A percentile compares a stretch with the other conserved stretches of the same genome.
Conservation (phyloP, 2,888 invertebrate genomes). For the Panzeria rudis region DNA sequence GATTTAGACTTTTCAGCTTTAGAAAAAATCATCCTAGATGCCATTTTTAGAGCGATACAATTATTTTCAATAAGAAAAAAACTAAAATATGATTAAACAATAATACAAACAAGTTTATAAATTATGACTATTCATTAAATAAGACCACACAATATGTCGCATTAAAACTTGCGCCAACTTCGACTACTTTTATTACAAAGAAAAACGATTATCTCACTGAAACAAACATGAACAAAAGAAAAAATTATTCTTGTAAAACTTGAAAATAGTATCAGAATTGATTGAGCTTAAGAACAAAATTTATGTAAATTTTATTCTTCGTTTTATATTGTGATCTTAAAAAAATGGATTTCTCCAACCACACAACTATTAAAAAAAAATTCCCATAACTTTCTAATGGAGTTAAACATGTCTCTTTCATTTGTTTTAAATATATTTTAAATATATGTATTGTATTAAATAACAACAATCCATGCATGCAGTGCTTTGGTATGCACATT, state of each 20-base stretch:
- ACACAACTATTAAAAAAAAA: neutral
- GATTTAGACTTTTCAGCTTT: too few relatives aligned
- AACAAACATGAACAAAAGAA: neutral
- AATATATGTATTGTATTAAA: too few relatives aligned
- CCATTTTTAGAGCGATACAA: too few relatives aligned
- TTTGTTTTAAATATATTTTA: conserved; percentile 12
- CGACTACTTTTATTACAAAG: neutral
- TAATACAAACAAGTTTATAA: neutral
- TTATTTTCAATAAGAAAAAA: too few relatives aligned
- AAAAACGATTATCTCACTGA: neutral
- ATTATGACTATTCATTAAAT: neutral
- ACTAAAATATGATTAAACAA: too few relatives aligned
- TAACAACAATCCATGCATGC: neutral
- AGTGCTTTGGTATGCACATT: conserved; percentile 5
- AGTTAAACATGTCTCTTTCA: neutral
- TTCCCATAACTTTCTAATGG: conserved; percentile 10
- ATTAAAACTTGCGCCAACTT: neutral
- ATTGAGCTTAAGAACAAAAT: neutral
- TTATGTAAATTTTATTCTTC: conserved; percentile 37
- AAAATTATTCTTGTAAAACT: neutral
- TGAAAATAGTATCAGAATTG: neutral
- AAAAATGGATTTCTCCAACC: neutral
- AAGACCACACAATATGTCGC: neutral
- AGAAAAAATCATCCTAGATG: too few relatives aligned
- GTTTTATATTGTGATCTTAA: neutral